A percentile compares a stretch with the other conserved stretches of the same genome.
These are phyloP conservation scores for Hydrocynus forskahlii DNA, from an alignment of 2,797 vertebrate species.

Conservation along the genomic window DNA sequence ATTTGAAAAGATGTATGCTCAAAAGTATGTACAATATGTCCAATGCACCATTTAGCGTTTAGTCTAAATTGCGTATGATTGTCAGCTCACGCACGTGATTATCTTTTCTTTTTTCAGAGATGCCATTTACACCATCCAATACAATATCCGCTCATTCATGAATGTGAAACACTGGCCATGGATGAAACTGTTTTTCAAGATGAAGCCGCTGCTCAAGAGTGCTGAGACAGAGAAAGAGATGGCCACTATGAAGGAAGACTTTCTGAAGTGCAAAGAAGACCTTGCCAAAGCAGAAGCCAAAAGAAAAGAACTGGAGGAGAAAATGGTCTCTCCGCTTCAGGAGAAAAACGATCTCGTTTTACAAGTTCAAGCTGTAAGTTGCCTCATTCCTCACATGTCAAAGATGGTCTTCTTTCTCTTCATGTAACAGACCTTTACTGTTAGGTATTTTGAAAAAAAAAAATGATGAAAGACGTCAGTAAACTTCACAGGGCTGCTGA, in stretches of 20 bases:
- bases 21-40: not conserved
- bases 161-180: constrained; percentile 93
- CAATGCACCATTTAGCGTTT: not conserved
- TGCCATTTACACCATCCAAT: constrained; percentile 82
- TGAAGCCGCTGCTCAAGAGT: constrained; percentile 88
- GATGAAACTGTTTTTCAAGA: constrained; percentile 95
- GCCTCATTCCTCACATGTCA: not conserved
- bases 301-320: constrained; percentile 88
- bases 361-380: constrained; percentile 86
- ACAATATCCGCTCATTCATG: constrained; percentile 91
- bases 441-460: not conserved
- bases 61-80: not conserved
- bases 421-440: no score
- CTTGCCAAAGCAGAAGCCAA: constrained; percentile 82
- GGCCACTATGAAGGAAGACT: constrained; percentile 85
- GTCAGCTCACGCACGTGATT: not conserved
- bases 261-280: constrained; percentile 73
- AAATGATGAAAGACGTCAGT: not conserved
- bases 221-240: constrained; percentile 91
- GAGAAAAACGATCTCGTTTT: constrained; percentile 86
- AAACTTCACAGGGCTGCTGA: not conserved
- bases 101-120: constrained; percentile 67
- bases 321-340: constrained; percentile 85
- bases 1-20: no score
- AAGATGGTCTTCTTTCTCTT: no score